These are phyloP conservation scores for Mycteria americana DNA, from an alignment of 2,797 vertebrate species.

Conservation along the genomic window DNA sequence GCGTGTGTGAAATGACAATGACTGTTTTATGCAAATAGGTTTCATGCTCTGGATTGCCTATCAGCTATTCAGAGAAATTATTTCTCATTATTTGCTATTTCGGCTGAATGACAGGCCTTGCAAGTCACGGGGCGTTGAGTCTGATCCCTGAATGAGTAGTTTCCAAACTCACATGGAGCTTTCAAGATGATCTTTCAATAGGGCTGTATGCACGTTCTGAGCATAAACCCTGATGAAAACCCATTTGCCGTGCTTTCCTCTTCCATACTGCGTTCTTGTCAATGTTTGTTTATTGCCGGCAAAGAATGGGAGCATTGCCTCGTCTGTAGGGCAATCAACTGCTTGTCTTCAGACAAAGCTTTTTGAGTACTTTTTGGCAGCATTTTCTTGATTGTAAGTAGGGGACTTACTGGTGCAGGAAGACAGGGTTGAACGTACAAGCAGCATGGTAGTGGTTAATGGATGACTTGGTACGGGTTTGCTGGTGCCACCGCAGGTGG, in stretches of 20 bases:
- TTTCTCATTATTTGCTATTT: conserved; percentile 29
- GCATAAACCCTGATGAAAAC: neutral
- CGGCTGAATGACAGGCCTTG: neutral
- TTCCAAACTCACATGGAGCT: neutral
- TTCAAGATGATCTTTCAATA: neutral
- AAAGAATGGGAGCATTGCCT: neutral
- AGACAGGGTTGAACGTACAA: neutral
- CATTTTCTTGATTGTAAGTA: neutral
- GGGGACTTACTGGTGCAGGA: neutral
- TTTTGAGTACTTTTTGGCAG: neutral
- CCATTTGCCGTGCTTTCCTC: neutral
- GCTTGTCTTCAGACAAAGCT: neutral
- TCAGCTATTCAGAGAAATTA: conserved; percentile 10
- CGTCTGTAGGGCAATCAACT: rapidly evolving
- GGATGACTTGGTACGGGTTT: neutral
- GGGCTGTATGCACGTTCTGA: rapidly evolving
- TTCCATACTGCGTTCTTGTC: rapidly evolving
- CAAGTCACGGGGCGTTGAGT: neutral
- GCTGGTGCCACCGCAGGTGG: neutral
- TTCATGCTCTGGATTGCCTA: neutral
- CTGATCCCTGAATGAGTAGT: neutral
- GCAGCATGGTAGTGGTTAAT: neutral
- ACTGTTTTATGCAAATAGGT: conserved; percentile 21
- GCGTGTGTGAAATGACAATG: conserved; percentile 28
- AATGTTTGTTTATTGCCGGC: rapidly evolving